Evolutionary conservation across 2,888 invertebrate species (phyloP).

Genomic region (Sialis lutaria): DNA sequence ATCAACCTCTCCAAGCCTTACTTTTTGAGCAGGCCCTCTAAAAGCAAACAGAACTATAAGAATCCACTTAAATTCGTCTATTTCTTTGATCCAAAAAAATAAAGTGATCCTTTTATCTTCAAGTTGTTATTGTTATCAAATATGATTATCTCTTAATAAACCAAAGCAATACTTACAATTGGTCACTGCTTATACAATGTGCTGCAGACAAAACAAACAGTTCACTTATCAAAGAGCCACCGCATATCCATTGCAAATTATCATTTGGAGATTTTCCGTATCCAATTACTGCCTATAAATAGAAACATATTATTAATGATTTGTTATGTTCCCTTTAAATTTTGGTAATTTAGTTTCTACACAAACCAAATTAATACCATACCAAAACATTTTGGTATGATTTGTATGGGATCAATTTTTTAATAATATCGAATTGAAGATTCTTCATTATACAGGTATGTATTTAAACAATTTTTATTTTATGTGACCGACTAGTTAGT

Average conservation of each 20-base stretch:
- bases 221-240: conserved; percentile 46
- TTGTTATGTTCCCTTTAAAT: not conserved
- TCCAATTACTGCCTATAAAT: conserved; percentile 9
- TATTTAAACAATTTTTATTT: too few relatives aligned
- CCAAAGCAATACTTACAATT: conserved; percentile 14
- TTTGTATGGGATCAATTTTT: not conserved
- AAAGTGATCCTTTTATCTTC: too few relatives aligned
- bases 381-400: too few relatives aligned
- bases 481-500: too few relatives aligned
- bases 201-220: conserved; percentile 49
- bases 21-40: conserved; percentile 31
- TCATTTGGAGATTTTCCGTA: conserved; percentile 10
- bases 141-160: too few relatives aligned
- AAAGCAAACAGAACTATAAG: conserved; percentile 3
- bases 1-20: conserved; percentile 36
- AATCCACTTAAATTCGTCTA: not conserved
- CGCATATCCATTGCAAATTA: conserved; percentile 35
- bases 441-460: too few relatives aligned
- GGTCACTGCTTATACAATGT: conserved; percentile 31
- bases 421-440: not conserved
- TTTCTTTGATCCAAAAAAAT: not conserved
- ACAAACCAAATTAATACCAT: too few relatives aligned
- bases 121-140: too few relatives aligned
- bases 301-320: not conserved
- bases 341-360: not conserved